A percentile compares a stretch with the other conserved stretches of the same genome.
These are phyloP conservation scores for Halcyon leucocephala DNA, from an alignment of 2,797 vertebrate genomes.

Conservation along the genomic window DNA sequence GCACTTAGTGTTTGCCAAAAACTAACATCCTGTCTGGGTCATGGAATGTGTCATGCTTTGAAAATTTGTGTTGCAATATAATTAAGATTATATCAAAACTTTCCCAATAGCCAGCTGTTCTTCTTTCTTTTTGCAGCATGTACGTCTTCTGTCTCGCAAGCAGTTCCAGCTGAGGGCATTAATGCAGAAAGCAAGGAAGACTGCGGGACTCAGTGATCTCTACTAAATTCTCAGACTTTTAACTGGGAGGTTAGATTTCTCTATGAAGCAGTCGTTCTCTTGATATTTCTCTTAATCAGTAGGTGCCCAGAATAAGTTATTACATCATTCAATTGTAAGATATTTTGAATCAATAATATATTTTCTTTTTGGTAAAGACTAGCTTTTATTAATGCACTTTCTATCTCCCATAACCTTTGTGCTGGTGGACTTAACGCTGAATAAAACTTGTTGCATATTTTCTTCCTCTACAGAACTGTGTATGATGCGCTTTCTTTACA, in stretches of 20 bases:
- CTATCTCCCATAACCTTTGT: conserved; percentile 83
- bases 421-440: conserved; percentile 80
- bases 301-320: conserved; percentile 84
- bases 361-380: conserved; percentile 86
- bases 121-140: conserved; percentile 83
- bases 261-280: conserved; percentile 66
- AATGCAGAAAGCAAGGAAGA: conserved; percentile 99
- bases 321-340: conserved; percentile 85
- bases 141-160: conserved; percentile 96
- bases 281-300: conserved; percentile 76
- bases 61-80: not conserved
- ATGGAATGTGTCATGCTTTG: not conserved
- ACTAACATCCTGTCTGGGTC: not conserved
- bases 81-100: not conserved
- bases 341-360: conserved; percentile 91
- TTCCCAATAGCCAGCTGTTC: not conserved
- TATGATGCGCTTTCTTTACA: not conserved
- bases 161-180: conserved; percentile 98
- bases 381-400: conserved; percentile 88
- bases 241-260: conserved; percentile 32
- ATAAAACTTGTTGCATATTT: conserved; percentile 82
- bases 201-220: conserved; percentile 96
- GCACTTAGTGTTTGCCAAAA: not conserved
- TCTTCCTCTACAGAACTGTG: conserved; percentile 57
- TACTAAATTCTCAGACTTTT: conserved; percentile 83